Base-by-base conservation (phyloP, 2,113 vertebrate species). In the Triplophysa rosa region DNA sequence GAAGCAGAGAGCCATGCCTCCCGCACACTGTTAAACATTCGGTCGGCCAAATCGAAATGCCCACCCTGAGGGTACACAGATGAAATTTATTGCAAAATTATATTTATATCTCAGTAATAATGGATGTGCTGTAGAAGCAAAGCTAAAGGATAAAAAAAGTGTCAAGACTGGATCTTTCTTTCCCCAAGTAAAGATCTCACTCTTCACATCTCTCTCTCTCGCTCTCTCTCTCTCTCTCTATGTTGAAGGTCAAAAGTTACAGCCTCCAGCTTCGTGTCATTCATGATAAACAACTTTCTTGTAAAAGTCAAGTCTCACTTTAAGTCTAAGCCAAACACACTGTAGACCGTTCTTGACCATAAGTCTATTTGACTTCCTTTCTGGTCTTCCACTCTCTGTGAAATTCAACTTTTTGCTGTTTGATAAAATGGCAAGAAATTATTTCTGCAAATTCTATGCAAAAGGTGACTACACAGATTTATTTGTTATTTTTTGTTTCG, bases 21-120 rank as follows among this genome's bases (percentile, higher is more conserved):
- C 0, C 98, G 93, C 0, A 99, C 94, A 0, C 98, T 99, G 94
- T 99, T 96, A 88, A 98, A 99, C 98, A 99, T 99, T 67, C 98
- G 88, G 91, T 99, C 98, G 0, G 98, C 98, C 89, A 99, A 90
- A 92, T 99, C 98, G 0, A 99, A 99, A 84, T 99, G 98, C 2
- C 98, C 98, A 0, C 98, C 98, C 98, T 99, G 89, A 26, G 63
- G 61, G 64, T 42, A 82, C 13, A 52, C 16, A 77, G 68, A 59
- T 21, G 33, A 21, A 17, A 70, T 54, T 13, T 17, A 52, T 52
- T 17, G 23, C 0, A 52, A 52, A 69, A 52, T 52, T 29, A 8
- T 67, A 52, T 54, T 54, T 69, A 3, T 10, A 19, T 21, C 9
- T 52, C 8, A 3, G 19, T 54, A 67, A 47, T 8, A 67, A 17